Evolutionary conservation across 2,888 invertebrate genomes (phyloP).

Genomic region (Minunthozetes semirufus): DNA sequence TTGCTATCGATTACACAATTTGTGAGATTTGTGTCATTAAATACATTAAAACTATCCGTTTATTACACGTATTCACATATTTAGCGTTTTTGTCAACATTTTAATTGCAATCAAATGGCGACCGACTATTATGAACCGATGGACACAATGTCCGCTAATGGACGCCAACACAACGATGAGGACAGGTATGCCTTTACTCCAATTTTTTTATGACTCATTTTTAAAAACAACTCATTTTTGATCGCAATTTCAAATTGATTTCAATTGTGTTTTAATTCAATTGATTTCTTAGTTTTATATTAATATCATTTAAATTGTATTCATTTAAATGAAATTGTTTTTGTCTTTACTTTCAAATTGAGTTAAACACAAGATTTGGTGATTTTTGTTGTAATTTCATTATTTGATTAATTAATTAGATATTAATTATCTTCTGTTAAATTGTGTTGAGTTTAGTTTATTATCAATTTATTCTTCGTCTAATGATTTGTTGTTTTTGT

Average conservation of each 20-base stretch:
- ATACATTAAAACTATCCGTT: neutral
- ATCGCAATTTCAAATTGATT: neutral
- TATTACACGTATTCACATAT: neutral
- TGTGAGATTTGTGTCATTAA: no score
- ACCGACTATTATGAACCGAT: slow-evolving; percentile 9
- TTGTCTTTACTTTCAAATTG: neutral
- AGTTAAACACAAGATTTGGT: no score
- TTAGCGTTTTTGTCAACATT: neutral
- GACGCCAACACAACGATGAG: neutral
- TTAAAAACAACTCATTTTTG: neutral
- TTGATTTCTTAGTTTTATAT: neutral
- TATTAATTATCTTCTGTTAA: no score
- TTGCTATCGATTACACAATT: no score
- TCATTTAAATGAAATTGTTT: neutral
- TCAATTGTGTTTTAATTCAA: neutral
- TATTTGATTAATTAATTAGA: no score
- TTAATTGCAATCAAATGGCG: neutral
- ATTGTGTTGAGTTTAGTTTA: no score
- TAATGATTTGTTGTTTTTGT: no score
- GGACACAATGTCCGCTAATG: neutral
- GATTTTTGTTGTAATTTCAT: no score
- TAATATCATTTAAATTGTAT: neutral
- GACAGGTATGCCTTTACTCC: slow-evolving; percentile 6
- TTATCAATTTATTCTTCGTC: no score
- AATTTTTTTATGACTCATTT: neutral